Conservation (phyloP, 2,113 vertebrate genomes). For the Salvelinus sp. region DNA sequence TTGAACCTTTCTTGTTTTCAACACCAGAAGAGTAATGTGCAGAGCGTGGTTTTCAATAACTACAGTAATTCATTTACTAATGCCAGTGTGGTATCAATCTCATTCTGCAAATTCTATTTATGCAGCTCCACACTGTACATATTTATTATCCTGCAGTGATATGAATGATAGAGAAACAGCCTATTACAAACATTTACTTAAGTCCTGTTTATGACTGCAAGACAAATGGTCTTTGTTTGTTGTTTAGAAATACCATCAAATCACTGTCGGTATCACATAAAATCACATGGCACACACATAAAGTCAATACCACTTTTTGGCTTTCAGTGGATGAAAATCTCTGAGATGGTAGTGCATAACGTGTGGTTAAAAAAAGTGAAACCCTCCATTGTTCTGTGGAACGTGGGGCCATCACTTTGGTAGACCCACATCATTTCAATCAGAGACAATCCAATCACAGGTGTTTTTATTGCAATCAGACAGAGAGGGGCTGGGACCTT, state of each 20-base stretch:
- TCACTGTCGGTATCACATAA: background rate
- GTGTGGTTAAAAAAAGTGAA: slow-evolving; percentile 44
- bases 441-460: slow-evolving; percentile 54
- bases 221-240: slow-evolving; percentile 19
- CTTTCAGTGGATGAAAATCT: slow-evolving; percentile 14
- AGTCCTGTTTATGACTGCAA: slow-evolving; percentile 18
- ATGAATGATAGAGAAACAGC: slow-evolving; percentile 28
- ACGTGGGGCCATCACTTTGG: slow-evolving; percentile 24
- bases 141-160: slow-evolving; percentile 38
- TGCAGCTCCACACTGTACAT: slow-evolving; percentile 41
- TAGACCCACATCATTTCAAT: slow-evolving; percentile 41
- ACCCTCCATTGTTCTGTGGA: slow-evolving; percentile 48
- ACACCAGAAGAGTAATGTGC: slow-evolving; percentile 15
- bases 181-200: slow-evolving; percentile 28
- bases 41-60: slow-evolving; percentile 43
- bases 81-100: slow-evolving; percentile 43
- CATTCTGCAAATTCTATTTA: slow-evolving; percentile 48
- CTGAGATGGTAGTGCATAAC: slow-evolving; percentile 29
- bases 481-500: slow-evolving; percentile 32
- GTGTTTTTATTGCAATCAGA: slow-evolving; percentile 55
- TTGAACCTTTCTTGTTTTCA: slow-evolving; percentile 20
- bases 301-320: slow-evolving; percentile 25
- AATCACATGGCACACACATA: slow-evolving; percentile 21
- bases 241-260: slow-evolving; percentile 15
- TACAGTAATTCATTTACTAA: slow-evolving; percentile 49